Percentiles rank a stretch among this genome's conserved stretches.
phyloP scores from a whole-genome alignment of 2,797 vertebrate species.

The Florisuga fusca region DNA sequence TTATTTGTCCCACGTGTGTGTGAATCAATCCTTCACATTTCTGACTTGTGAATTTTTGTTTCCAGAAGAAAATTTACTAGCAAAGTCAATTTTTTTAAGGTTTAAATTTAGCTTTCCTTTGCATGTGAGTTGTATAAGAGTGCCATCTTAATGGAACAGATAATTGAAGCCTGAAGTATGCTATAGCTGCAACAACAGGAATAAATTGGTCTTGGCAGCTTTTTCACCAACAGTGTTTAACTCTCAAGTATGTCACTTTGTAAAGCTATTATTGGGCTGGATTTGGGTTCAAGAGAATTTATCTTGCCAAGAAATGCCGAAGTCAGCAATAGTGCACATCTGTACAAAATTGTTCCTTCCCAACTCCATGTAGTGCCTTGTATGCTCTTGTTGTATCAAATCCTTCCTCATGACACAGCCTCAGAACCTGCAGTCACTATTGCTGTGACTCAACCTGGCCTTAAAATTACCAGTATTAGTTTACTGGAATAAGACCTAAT shows the following conservation, averaged over 20 bases:
- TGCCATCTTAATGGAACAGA: not conserved
- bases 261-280: not conserved
- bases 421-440: not conserved
- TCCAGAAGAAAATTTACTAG: constrained; percentile 12
- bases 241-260: not conserved
- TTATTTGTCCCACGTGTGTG: constrained; percentile 50
- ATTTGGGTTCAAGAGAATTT: not conserved
- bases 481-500: not conserved
- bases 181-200: not conserved
- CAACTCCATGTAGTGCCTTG: accelerated
- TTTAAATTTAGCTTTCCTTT: not conserved
- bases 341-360: not conserved
- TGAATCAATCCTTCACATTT: constrained; percentile 42
- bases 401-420: not conserved
- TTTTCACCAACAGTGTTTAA: not conserved
- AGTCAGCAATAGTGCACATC: not conserved
- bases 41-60: constrained; percentile 43
- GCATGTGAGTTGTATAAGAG: not conserved
- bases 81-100: not conserved
- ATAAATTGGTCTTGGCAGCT: not conserved
- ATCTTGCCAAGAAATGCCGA: not conserved
- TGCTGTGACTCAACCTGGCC: not conserved
- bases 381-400: not conserved
- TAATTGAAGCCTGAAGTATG: not conserved
- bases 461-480: not conserved